A percentile compares a stretch with the other conserved stretches of the same genome.
phyloP scores from a whole-genome alignment of 1,140 invertebrate genomes.

The Caenorhabditis tropicalis region DNA sequence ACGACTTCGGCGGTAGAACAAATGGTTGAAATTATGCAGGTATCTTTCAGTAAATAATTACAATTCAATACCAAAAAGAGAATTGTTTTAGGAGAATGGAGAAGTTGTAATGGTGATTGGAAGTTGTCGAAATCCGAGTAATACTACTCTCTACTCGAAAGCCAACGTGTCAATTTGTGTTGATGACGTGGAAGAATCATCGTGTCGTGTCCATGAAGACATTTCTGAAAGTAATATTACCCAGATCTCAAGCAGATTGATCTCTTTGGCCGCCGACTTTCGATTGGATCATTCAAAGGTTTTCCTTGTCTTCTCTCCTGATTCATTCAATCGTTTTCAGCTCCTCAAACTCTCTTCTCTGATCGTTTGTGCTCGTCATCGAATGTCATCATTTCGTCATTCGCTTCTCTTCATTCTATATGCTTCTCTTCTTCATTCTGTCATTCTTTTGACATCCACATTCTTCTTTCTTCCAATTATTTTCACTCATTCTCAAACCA shows the following conservation, averaged over 20 bases:
- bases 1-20: slow-evolving; percentile 13
- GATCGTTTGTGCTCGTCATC: slow-evolving; percentile 27
- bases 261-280: slow-evolving; percentile 28
- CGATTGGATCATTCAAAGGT: slow-evolving; percentile 44
- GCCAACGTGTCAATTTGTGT: slow-evolving; percentile 27
- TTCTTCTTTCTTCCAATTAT: slow-evolving; percentile 42
- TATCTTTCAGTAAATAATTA: not conserved
- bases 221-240: slow-evolving; percentile 3
- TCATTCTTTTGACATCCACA: slow-evolving; percentile 28
- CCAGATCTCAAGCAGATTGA: slow-evolving; percentile 3
- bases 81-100: slow-evolving; percentile 9
- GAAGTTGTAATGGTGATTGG: slow-evolving; percentile 48
- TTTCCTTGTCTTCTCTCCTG: not conserved
- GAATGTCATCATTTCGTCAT: slow-evolving; percentile 20
- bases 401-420: slow-evolving; percentile 46
- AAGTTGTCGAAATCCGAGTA: slow-evolving; percentile 11
- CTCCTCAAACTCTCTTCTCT: slow-evolving; percentile 28
- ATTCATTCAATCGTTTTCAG: slow-evolving; percentile 39
- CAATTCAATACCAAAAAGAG: not conserved
- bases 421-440: slow-evolving; percentile 23
- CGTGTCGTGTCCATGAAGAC: not conserved
- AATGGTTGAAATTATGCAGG: slow-evolving; percentile 50
- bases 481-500: slow-evolving; percentile 42
- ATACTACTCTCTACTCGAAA: not conserved
- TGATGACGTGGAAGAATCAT: not conserved